Percentiles rank a stretch among this genome's conserved stretches.
These are phyloP conservation scores for Pentalonia nigronervosa DNA, from an alignment of 1,140 invertebrate species.

Conservation along the genomic window DNA sequence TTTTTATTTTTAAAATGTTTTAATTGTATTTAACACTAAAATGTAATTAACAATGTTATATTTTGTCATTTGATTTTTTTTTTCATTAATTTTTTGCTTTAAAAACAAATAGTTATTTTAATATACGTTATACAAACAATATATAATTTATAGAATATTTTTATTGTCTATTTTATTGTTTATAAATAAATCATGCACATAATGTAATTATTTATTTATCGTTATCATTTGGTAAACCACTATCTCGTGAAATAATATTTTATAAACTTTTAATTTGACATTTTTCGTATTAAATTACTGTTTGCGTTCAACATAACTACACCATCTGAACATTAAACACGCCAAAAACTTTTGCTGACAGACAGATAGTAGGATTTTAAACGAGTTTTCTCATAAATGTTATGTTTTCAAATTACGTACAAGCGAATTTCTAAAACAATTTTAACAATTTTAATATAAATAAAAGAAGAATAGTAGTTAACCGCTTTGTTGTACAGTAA, in stretches of 20 bases:
- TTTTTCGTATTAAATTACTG: neutral
- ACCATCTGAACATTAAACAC: neutral
- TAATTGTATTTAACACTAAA: neutral
- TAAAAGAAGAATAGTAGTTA: neutral
- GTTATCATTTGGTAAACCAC: neutral
- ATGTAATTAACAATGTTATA: neutral
- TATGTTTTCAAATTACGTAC: neutral
- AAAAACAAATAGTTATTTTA: neutral
- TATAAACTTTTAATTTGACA: constrained; percentile 44
- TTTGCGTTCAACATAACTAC: constrained; percentile 5
- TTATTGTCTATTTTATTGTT: neutral
- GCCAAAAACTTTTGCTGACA: constrained; percentile 31
- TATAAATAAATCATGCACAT: neutral
- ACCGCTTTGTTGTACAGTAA: neutral
- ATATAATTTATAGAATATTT: neutral
- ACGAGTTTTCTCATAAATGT: constrained; percentile 26
- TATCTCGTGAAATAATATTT: neutral
- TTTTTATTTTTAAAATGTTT: constrained; percentile 10
- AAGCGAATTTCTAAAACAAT: neutral
- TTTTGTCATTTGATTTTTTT: neutral
- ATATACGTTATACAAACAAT: neutral
- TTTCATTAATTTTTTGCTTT: neutral
- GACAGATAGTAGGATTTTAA: neutral
- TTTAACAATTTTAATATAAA: constrained; percentile 15
- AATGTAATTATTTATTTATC: neutral